These are phyloP conservation scores for Mesochorus sp. DNA, from an alignment of 2,888 invertebrate genomes.

Conservation along the genomic window DNA sequence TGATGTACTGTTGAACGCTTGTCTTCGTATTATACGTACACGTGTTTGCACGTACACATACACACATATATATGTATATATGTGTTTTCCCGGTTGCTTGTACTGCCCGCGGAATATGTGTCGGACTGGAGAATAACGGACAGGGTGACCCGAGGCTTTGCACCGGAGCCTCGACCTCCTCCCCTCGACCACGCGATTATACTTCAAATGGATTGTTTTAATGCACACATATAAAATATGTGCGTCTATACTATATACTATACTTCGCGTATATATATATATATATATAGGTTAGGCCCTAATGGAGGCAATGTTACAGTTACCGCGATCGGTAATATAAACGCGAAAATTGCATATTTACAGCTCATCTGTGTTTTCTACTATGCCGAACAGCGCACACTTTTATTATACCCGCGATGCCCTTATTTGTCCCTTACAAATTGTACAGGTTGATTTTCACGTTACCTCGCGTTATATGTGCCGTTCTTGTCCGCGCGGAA, in stretches of 20 bases:
- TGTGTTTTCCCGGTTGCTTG: constrained; percentile 7
- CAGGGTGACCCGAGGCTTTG: constrained; percentile 66
- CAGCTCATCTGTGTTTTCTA: no score
- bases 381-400: no score
- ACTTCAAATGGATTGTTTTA: constrained; percentile 19
- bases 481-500: no score
- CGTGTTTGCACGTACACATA: background rate
- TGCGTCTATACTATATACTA: background rate
- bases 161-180: constrained; percentile 41
- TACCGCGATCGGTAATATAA: no score
- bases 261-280: no score
- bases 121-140: constrained; percentile 69
- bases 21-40: background rate
- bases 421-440: no score
- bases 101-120: constrained; percentile 30
- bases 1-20: constrained; percentile 23
- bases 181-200: constrained; percentile 34
- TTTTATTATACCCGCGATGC: no score
- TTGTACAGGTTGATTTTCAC: no score
- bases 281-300: background rate
- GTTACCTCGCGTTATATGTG: no score
- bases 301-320: background rate
- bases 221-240: constrained; percentile 2
- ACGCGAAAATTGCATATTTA: no score
- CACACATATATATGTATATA: background rate